Evolutionary conservation across 2,113 vertebrate genomes (phyloP).

Genomic region (Orientallactaga bullata): DNA sequence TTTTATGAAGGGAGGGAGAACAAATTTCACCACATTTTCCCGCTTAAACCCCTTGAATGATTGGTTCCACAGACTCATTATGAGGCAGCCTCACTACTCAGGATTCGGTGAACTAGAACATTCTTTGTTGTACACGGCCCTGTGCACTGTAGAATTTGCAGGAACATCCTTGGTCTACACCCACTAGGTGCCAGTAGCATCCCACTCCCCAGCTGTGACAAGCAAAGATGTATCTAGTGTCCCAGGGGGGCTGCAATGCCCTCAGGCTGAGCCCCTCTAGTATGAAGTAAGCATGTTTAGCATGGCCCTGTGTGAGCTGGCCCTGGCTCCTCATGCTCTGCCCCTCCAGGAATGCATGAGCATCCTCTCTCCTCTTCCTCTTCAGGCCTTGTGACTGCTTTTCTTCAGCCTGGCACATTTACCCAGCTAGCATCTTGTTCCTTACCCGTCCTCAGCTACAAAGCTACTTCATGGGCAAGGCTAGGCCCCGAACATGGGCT

Average conservation of each 20-base stretch:
- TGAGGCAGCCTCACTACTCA: background rate
- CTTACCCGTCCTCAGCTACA: background rate
- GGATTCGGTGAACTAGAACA: background rate
- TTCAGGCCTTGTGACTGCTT: background rate
- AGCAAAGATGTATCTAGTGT: background rate
- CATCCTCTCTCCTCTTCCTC: background rate
- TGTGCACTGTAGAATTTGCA: accelerated
- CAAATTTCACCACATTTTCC: background rate
- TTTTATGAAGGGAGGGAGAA: background rate
- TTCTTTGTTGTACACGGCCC: background rate
- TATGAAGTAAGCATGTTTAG: background rate
- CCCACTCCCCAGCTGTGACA: background rate
- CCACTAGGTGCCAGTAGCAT: background rate
- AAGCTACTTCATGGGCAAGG: background rate
- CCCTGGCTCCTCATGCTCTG: accelerated
- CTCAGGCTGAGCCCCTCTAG: background rate
- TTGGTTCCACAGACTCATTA: background rate
- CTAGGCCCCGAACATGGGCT: background rate
- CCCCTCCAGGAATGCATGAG: too few species aligned
- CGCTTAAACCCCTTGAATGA: background rate
- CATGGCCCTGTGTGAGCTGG: background rate
- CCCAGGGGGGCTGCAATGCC: background rate
- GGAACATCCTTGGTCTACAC: background rate
- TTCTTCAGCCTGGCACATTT: background rate
- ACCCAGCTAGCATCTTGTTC: background rate